phyloP scores from a whole-genome alignment of 2,888 invertebrate species.

The Drosophila fulvimacula region DNA sequence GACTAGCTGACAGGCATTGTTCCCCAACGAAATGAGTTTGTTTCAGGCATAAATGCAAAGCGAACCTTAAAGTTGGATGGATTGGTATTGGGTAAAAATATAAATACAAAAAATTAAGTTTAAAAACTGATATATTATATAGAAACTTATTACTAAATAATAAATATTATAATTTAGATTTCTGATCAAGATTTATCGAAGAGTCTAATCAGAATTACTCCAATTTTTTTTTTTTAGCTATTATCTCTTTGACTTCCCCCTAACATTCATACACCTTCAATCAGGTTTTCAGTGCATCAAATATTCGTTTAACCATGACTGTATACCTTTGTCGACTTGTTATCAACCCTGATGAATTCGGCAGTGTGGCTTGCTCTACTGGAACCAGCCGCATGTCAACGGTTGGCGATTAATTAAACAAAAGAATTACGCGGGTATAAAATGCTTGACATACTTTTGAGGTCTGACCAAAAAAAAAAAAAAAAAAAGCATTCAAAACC shows the following conservation, averaged over 20 bases:
- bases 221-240: too few relatives aligned
- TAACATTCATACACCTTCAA: not conserved
- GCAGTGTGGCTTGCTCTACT: slow-evolving; percentile 64
- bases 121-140: too few relatives aligned
- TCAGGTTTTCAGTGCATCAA: slow-evolving; percentile 10
- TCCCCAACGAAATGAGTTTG: not conserved
- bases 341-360: slow-evolving; percentile 67
- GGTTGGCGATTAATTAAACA: slow-evolving; percentile 76
- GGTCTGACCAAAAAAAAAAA: slow-evolving; percentile 48
- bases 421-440: slow-evolving; percentile 83
- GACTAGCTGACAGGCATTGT: not conserved
- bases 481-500: slow-evolving; percentile 1
- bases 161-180: too few relatives aligned
- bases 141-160: too few relatives aligned
- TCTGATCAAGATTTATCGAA: too few relatives aligned
- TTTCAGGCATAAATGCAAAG: too few relatives aligned
- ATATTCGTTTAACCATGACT: slow-evolving; percentile 15
- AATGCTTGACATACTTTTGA: slow-evolving; percentile 82
- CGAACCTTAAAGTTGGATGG: too few relatives aligned
- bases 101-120: too few relatives aligned
- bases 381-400: slow-evolving; percentile 77
- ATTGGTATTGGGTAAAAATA: too few relatives aligned
- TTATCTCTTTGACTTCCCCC: not conserved
- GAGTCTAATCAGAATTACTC: too few relatives aligned
- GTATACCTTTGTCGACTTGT: slow-evolving; percentile 26